A percentile compares a stretch with the other conserved stretches of the same genome.
phyloP scores from a whole-genome alignment of 2,113 vertebrate species.

The Chlamydotis undulata region DNA sequence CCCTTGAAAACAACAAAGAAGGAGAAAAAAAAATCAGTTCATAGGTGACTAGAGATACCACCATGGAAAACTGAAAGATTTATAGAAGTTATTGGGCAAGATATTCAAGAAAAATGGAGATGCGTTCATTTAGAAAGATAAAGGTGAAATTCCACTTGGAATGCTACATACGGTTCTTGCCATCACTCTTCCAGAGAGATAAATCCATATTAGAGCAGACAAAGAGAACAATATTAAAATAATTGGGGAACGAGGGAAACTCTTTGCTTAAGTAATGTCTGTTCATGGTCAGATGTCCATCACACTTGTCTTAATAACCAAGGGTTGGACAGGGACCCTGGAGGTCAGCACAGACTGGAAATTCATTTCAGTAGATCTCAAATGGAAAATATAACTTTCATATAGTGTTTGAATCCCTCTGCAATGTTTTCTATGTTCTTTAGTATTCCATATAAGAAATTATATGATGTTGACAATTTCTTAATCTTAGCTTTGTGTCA shows the following conservation, averaged over 20 bases:
- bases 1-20: neutral
- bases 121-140: neutral
- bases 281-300: neutral
- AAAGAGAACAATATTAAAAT: neutral
- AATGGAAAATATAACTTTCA: neutral
- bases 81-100: neutral
- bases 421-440: neutral
- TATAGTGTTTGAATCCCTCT: neutral
- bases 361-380: neutral
- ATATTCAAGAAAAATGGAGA: neutral
- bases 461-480: neutral
- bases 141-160: neutral
- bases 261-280: neutral
- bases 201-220: neutral
- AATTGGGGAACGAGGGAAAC: accelerated
- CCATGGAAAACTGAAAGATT: neutral
- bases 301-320: neutral
- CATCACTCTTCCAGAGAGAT: neutral
- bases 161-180: neutral
- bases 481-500: neutral
- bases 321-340: neutral
- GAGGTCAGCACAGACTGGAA: neutral
- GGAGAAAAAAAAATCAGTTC: neutral
- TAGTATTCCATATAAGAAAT: neutral
- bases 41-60: neutral